Evolutionary conservation across 1,140 invertebrate genomes (phyloP).

Genomic region (Cherax destructor): DNA sequence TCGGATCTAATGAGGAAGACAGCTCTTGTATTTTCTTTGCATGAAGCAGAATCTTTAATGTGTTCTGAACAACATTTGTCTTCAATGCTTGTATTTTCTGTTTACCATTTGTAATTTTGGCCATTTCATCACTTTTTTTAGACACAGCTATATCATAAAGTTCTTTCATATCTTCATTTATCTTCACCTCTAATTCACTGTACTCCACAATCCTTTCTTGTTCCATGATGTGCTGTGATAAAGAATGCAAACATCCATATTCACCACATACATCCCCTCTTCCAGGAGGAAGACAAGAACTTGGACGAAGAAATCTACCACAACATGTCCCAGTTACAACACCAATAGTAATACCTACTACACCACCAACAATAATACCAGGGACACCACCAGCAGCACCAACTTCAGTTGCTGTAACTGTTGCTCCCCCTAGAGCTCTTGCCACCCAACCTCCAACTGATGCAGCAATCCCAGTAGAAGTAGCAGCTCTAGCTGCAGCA

Average conservation of each 20-base stretch:
- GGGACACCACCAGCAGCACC: conserved; percentile 29
- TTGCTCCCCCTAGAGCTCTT: conserved; percentile 29
- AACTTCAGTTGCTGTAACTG: conserved; percentile 20
- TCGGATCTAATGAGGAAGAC: background rate
- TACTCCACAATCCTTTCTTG: conserved; percentile 8
- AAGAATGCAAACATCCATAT: conserved; percentile 20
- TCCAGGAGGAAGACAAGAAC: background rate
- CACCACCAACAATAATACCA: conserved; percentile 46
- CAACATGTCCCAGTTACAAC: conserved; percentile 22
- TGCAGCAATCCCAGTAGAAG: conserved; percentile 36
- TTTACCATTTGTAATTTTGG: conserved; percentile 39
- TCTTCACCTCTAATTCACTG: conserved; percentile 21
- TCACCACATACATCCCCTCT: conserved; percentile 18
- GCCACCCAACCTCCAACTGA: conserved; percentile 29
- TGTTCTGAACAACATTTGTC: conserved; percentile 13
- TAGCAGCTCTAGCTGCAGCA: conserved; percentile 23
- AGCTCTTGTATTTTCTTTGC: conserved; percentile 35
- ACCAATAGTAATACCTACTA: conserved; percentile 45
- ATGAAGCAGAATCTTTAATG: conserved; percentile 16
- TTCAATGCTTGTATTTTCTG: conserved; percentile 23
- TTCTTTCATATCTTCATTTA: conserved; percentile 37
- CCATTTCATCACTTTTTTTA: conserved; percentile 33
- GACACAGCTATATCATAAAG: conserved; percentile 47
- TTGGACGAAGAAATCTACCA: conserved; percentile 1
- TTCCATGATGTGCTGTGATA: conserved; percentile 37